Evolutionary conservation across 2,113 vertebrate genomes (phyloP).

Genomic region (Nycticebus coucang): DNA sequence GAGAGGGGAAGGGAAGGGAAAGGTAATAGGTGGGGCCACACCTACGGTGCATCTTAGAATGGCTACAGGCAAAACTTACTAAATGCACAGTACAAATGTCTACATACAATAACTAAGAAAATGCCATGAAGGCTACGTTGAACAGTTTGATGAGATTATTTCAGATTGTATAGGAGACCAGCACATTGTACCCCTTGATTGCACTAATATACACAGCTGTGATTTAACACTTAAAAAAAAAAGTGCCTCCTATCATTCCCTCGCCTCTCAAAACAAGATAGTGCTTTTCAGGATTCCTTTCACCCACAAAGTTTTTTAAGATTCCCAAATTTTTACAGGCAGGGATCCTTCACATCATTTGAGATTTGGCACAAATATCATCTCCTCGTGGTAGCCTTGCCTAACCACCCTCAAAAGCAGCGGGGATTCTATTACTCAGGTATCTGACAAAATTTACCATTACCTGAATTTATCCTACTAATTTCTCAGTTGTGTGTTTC

Average conservation of each 20-base stretch:
- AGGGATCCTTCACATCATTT: background rate
- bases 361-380: background rate
- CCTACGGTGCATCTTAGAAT: no score
- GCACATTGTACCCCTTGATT: no score
- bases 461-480: background rate
- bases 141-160: no score
- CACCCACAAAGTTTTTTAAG: background rate
- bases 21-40: no score
- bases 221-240: no score
- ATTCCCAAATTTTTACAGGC: background rate
- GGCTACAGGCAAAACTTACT: no score
- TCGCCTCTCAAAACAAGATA: background rate
- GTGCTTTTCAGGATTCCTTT: background rate
- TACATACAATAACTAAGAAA: no score
- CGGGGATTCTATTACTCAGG: background rate
- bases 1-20: no score
- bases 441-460: background rate
- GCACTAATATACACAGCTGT: no score
- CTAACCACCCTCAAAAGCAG: background rate
- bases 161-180: no score
- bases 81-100: no score
- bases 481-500: background rate
- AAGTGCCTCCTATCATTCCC: background rate
- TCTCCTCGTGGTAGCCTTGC: background rate
- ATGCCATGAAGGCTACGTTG: no score